Percentiles rank a stretch among this genome's conserved stretches.
phyloP scores from a whole-genome alignment of 2,888 invertebrate genomes.

The Sminthurinus aureus region DNA sequence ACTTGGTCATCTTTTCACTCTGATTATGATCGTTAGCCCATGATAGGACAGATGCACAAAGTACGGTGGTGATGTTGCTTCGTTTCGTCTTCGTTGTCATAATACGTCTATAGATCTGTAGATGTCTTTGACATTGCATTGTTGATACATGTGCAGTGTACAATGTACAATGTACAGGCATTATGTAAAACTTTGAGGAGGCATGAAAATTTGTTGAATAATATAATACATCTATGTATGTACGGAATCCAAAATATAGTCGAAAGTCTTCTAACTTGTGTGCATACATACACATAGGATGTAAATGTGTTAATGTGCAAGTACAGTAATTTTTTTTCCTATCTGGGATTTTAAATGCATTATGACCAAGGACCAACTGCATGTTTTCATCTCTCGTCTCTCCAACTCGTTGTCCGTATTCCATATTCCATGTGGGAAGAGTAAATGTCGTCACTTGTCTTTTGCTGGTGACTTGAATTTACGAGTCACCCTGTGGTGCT shows the following conservation, averaged over 20 bases:
- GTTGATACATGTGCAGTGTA: too few relatives aligned
- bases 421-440: conserved; percentile 51
- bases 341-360: conserved; percentile 15
- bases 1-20: not conserved
- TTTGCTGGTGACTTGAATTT: conserved; percentile 57
- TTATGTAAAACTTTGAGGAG: not conserved
- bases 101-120: not conserved
- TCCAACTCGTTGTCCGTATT: conserved; percentile 23
- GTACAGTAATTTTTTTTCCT: conserved; percentile 34
- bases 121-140: not conserved
- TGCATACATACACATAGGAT: not conserved
- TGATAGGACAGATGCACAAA: not conserved
- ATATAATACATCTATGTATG: not conserved
- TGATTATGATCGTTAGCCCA: not conserved
- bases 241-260: too few relatives aligned
- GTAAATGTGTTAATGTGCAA: conserved; percentile 29
- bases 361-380: conserved; percentile 42
- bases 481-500: conserved; percentile 56
- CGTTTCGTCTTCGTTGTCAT: too few relatives aligned
- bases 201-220: not conserved
- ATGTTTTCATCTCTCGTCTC: not conserved
- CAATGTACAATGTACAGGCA: too few relatives aligned
- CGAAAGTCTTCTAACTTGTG: too few relatives aligned
- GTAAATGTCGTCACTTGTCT: conserved; percentile 60
- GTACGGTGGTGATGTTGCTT: too few relatives aligned